Evolutionary conservation across 2,888 invertebrate genomes (phyloP), one percentile per base, ranked within the genome.

Genomic region (Plebejus argus): DNA sequence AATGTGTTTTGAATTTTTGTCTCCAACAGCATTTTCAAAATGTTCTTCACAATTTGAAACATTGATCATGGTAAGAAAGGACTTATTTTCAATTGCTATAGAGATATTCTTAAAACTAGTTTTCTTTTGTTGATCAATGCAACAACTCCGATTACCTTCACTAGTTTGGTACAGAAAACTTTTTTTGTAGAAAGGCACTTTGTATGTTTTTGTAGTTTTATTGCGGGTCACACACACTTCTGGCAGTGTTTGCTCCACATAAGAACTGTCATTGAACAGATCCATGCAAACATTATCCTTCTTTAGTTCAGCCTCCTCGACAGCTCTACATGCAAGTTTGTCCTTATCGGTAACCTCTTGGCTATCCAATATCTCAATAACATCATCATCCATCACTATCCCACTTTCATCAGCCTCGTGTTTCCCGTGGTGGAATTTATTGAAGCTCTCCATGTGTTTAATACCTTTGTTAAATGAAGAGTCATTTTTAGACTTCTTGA

Each of bases 271-370:
- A 71, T 71, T 71, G n/a, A 39, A 71, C 35, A 71, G 39, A 71
- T 71, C 71, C 71, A 71, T 49, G 2, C 39, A 45, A 75, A 45
- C 23, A 35, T 75, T 56, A 45, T 49, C 10, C 18, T 66, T 70
- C 10, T 84, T 83, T 76, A 87, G 81, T 77, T 88, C 86, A 81
- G 89, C 89, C 80, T 87, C 83, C 71, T 85, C 79, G 18, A 93
- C 88, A 80, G 90, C 90, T 58, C 88, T 79, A 82, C 86, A 89
- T 78, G 93, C 92, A 61, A 86, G 81, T 82, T 81, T 84, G 83
- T 94, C 93, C 84, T 92, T 93, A 83, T 93, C 91, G 77, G 87
- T 56, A 70, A 78, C 77, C 82, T 81, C 85, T 81, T 87, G 87
- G 28, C 74, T 74, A 8, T 53, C 74, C 28, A 28, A 1, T 28